Conservation (phyloP, 2,797 vertebrate genomes). For the Antrozous pallidus region DNA sequence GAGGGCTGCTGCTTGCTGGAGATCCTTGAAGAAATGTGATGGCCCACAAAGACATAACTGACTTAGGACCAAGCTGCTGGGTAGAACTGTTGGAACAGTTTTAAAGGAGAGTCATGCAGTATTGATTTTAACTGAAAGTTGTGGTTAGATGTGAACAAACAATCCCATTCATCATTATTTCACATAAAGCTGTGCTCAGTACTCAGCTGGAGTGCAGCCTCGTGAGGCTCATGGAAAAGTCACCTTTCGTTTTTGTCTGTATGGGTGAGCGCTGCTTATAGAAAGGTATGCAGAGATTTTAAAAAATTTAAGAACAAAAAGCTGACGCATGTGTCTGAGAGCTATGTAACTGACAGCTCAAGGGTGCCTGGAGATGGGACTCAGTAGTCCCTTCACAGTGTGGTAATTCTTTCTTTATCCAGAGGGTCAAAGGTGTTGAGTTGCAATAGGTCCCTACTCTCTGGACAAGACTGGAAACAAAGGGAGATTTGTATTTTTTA, state of each 20-base stretch:
- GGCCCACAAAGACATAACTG: slow-evolving; percentile 40
- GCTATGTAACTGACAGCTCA: not conserved
- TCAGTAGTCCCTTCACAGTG: not conserved
- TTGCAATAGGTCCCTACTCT: not conserved
- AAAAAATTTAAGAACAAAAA: not conserved
- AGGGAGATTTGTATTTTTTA: not conserved
- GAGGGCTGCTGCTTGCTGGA: not conserved
- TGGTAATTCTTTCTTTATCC: not conserved
- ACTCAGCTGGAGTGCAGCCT: not conserved
- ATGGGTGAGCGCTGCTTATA: not conserved
- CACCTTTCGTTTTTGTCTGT: not conserved
- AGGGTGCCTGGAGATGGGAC: not conserved
- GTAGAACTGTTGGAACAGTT: slow-evolving; percentile 32
- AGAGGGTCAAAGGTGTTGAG: not conserved
- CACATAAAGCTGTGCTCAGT: not conserved
- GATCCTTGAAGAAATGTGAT: slow-evolving; percentile 32
- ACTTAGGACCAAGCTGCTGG: slow-evolving; percentile 34
- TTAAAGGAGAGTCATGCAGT: slow-evolving; percentile 35
- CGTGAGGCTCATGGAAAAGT: not conserved
- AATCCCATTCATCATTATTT: slow-evolving; percentile 42
- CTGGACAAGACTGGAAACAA: not conserved
- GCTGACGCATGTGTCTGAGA: not conserved
- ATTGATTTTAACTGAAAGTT: slow-evolving; percentile 45
- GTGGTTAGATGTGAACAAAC: not conserved
- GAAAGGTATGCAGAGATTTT: not conserved